These are phyloP conservation scores for Austrofundulus limnaeus DNA, from an alignment of 2,113 vertebrate genomes.

Conservation along the genomic window DNA sequence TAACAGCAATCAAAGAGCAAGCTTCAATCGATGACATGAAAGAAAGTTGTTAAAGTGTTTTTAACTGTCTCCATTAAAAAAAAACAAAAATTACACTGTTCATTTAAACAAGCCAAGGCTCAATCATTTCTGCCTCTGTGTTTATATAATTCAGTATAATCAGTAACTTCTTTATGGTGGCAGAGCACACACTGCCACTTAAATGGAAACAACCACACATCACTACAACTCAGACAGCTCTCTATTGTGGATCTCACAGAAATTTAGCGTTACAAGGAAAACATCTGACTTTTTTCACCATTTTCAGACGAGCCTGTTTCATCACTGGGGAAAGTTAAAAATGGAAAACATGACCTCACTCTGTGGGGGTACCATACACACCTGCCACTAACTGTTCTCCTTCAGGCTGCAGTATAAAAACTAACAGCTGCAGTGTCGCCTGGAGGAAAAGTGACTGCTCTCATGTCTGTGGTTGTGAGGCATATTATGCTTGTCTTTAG, in stretches of 20 bases:
- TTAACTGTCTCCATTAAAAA: too few relatives aligned
- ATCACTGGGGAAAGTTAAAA: slow-evolving; percentile 13
- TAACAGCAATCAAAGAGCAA: too few relatives aligned
- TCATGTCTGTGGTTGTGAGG: neutral
- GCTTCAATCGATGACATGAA: too few relatives aligned
- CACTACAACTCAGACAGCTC: neutral
- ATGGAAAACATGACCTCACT: slow-evolving; percentile 40
- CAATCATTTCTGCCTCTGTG: too few relatives aligned
- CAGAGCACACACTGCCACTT: neutral
- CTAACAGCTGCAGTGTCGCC: neutral
- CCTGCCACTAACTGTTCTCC: slow-evolving; percentile 25
- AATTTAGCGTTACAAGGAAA: slow-evolving; percentile 14
- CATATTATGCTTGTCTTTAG: slow-evolving; percentile 14
- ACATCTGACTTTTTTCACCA: slow-evolving; percentile 23
- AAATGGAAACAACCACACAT: neutral
- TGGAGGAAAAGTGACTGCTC: slow-evolving; percentile 8
- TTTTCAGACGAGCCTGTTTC: slow-evolving; percentile 1
- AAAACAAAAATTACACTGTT: too few relatives aligned
- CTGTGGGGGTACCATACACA: slow-evolving; percentile 5
- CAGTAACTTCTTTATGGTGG: neutral
- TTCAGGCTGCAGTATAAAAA: slow-evolving; percentile 6
- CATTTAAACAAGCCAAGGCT: too few relatives aligned
- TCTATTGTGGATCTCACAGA: slow-evolving; percentile 21
- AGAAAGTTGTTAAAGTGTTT: too few relatives aligned
- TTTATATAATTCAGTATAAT: too few relatives aligned